phyloP scores from a whole-genome alignment of 2,888 invertebrate genomes.

The Rotaria socialis region DNA sequence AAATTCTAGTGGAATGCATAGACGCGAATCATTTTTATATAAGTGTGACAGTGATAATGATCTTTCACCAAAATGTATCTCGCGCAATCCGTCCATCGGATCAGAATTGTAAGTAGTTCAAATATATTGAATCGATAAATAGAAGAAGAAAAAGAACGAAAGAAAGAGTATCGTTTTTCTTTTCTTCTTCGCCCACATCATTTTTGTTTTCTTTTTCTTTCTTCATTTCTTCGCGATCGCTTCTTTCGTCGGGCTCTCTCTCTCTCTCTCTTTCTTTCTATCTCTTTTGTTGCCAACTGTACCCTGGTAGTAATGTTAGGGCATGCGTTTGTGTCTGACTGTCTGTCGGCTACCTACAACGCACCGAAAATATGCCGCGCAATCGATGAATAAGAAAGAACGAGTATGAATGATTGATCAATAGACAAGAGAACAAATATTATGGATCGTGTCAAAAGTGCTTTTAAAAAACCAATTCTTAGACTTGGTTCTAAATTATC shows the following conservation, averaged over 20 bases:
- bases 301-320: background rate
- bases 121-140: conserved; percentile 4
- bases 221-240: background rate
- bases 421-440: background rate
- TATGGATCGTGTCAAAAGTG: conserved; percentile 17
- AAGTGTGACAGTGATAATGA: conserved; percentile 59
- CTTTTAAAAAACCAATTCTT: conserved; percentile 6
- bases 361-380: background rate
- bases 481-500: conserved; percentile 3
- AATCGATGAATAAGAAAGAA: background rate
- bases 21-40: conserved; percentile 59
- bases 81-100: conserved; percentile 37
- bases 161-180: background rate
- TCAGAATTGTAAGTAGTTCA: conserved; percentile 37
- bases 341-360: conserved; percentile 1
- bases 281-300: conserved; percentile 15
- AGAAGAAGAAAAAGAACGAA: background rate
- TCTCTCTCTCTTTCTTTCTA: background rate
- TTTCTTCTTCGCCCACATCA: background rate
- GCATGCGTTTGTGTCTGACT: background rate
- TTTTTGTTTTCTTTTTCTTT: background rate
- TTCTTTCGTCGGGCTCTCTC: conserved; percentile 2
- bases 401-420: conserved; percentile 17
- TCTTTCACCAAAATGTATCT: conserved; percentile 53
- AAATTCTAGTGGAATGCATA: conserved; percentile 48